Conservation (phyloP, 2,113 vertebrate species). For the Rhineura floridana region DNA sequence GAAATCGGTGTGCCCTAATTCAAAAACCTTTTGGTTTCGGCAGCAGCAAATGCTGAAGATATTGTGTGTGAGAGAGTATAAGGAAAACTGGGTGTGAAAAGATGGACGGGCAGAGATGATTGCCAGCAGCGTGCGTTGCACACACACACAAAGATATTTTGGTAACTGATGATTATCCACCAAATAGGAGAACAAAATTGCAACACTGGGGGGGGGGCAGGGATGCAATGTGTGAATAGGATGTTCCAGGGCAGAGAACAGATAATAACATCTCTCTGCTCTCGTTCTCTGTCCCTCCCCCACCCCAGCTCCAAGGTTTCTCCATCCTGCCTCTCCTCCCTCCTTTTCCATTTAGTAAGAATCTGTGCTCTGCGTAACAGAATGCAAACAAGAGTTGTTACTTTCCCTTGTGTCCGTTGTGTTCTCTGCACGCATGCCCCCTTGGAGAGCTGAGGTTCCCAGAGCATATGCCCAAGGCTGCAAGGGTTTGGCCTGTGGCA, state of each 20-base stretch:
- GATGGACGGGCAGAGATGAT: neutral
- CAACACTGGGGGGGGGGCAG: conserved; percentile 12
- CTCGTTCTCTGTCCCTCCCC: neutral
- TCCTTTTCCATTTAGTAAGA: neutral
- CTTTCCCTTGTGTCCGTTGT: neutral
- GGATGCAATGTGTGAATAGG: neutral
- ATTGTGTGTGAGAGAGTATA: neutral
- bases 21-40: neutral
- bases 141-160: conserved; percentile 1
- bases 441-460: neutral
- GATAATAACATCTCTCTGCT: neutral
- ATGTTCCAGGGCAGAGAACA: neutral
- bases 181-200: conserved; percentile 4
- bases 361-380: neutral
- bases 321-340: neutral
- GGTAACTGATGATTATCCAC: conserved; percentile 13
- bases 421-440: no score
- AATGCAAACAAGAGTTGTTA: neutral
- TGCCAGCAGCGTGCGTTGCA: neutral
- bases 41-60: neutral
- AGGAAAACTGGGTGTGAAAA: neutral
- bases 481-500: neutral
- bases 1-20: neutral
- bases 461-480: neutral
- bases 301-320: neutral